Evolutionary conservation across 2,797 vertebrate species (phyloP).

Genomic region (Syndactyla subalaris): DNA sequence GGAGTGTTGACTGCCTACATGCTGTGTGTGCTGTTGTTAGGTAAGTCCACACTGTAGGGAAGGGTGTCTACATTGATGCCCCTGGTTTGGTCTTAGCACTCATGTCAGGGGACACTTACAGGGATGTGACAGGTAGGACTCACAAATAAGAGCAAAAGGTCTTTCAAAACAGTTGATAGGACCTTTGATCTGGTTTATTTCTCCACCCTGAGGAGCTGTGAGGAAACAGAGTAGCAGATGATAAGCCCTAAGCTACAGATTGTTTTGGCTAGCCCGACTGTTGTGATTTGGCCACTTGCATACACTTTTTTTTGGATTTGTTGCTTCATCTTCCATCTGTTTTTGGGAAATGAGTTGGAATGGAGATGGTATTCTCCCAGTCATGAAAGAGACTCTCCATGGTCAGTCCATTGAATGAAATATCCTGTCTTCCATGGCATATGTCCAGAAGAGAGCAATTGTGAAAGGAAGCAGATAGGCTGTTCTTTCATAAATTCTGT

Average conservation of each 20-base stretch:
- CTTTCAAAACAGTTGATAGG: background rate
- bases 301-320: background rate
- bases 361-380: background rate
- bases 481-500: background rate
- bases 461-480: background rate
- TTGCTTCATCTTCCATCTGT: background rate
- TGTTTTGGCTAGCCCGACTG: background rate
- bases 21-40: background rate
- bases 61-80: background rate
- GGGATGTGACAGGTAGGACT: background rate
- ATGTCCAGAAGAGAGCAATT: background rate
- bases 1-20: background rate
- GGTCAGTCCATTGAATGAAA: background rate
- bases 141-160: background rate
- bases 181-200: background rate
- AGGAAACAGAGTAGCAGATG: background rate
- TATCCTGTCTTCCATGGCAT: background rate
- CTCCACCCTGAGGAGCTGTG: background rate
- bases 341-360: background rate
- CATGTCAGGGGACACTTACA: background rate
- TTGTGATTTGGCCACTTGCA: background rate
- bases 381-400: background rate
- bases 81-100: background rate
- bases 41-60: background rate
- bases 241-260: background rate